A percentile compares a stretch with the other conserved stretches of the same genome.
Evolutionary conservation across 2,113 vertebrate genomes (phyloP).

Genomic region (Ailurus styani): DNA sequence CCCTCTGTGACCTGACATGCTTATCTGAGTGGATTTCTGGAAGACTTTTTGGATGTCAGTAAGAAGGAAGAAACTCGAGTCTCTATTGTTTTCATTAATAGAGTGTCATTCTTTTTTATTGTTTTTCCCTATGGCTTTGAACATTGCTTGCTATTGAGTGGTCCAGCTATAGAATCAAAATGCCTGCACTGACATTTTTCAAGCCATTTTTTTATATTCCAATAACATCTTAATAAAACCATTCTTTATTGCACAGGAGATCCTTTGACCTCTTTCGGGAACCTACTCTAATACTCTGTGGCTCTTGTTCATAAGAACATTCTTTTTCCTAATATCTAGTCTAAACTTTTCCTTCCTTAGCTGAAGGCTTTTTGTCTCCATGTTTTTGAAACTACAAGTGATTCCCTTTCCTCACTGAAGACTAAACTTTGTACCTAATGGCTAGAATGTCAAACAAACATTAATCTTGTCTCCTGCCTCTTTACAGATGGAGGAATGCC

Average conservation of each 20-base stretch:
- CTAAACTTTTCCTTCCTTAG: conserved; percentile 75
- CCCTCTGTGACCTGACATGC: not conserved
- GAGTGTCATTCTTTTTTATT: not conserved
- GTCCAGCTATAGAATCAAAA: not conserved
- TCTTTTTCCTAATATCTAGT: conserved; percentile 69
- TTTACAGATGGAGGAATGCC: conserved; percentile 68
- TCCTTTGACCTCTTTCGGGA: conserved; percentile 52
- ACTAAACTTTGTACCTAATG: conserved; percentile 77
- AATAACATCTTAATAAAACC: conserved; percentile 46
- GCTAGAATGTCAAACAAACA: conserved; percentile 78
- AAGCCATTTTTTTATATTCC: not conserved
- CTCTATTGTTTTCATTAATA: not conserved
- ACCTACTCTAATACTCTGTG: conserved; percentile 34
- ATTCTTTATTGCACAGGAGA: conserved; percentile 35
- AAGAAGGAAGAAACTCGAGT: not conserved
- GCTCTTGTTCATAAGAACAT: conserved; percentile 59
- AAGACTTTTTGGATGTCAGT: not conserved
- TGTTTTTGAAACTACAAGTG: conserved; percentile 74
- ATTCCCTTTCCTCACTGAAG: conserved; percentile 77
- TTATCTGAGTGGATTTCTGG: conserved; percentile 1
- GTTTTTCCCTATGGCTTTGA: not conserved
- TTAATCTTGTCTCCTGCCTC: conserved; percentile 67
- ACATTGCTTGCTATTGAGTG: not conserved
- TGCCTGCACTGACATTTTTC: not conserved
- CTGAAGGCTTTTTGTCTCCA: conserved; percentile 69